Conservation (phyloP, 2,797 vertebrate species). For the Falco cherrug region DNA sequence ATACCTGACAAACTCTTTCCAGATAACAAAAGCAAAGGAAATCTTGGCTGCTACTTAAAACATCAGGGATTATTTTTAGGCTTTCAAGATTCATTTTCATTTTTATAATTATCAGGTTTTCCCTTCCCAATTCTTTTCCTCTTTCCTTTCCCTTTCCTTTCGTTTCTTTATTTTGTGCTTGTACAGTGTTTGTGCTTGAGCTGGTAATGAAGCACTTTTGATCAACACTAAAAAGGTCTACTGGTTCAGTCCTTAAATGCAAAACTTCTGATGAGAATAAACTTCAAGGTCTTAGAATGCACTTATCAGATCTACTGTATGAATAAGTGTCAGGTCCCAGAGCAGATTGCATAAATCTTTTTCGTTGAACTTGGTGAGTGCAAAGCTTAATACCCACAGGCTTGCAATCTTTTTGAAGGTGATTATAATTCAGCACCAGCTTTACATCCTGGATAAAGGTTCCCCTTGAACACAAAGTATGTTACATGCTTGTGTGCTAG, state of each 20-base stretch:
- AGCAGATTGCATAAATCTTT: slow-evolving; percentile 76
- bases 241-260: slow-evolving; percentile 69
- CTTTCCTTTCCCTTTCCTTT: background rate
- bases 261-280: slow-evolving; percentile 76
- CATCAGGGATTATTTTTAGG: slow-evolving; percentile 41
- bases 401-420: slow-evolving; percentile 71
- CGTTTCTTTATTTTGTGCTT: slow-evolving; percentile 21
- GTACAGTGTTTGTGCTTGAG: slow-evolving; percentile 53
- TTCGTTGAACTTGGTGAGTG: slow-evolving; percentile 62
- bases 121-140: background rate
- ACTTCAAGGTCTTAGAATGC: slow-evolving; percentile 75
- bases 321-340: slow-evolving; percentile 71
- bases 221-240: slow-evolving; percentile 71
- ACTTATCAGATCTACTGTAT: slow-evolving; percentile 71
- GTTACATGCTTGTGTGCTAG: slow-evolving; percentile 71
- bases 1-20: slow-evolving; percentile 54
- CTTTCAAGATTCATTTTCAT: slow-evolving; percentile 56
- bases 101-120: background rate
- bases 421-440: slow-evolving; percentile 75
- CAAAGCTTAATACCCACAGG: slow-evolving; percentile 75
- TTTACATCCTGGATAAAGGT: slow-evolving; percentile 76
- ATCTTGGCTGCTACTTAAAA: slow-evolving; percentile 44
- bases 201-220: slow-evolving; percentile 66
- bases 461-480: slow-evolving; percentile 76
- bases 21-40: slow-evolving; percentile 48